Evolutionary conservation across 1,140 invertebrate genomes (phyloP).

Genomic region (Berghia stephanieae): DNA sequence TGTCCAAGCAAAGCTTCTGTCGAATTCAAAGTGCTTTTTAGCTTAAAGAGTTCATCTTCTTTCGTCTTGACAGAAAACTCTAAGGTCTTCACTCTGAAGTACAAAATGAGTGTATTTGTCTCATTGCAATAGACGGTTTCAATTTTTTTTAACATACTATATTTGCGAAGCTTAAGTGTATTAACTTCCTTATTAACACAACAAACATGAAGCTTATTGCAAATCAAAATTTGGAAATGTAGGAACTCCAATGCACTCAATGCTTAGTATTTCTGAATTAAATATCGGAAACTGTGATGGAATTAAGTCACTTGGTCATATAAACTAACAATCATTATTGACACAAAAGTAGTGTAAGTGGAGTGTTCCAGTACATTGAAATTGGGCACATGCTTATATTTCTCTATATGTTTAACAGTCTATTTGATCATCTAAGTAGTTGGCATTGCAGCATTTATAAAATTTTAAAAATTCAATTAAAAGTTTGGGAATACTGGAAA

Average conservation of each 20-base stretch:
- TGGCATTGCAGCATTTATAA: too few relatives aligned
- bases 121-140: background rate
- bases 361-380: too few relatives aligned
- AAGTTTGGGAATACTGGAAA: too few relatives aligned
- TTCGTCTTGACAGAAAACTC: slow-evolving; percentile 13
- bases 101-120: background rate
- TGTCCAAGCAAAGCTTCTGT: background rate
- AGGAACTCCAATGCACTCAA: slow-evolving; percentile 5
- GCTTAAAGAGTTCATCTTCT: slow-evolving; percentile 3
- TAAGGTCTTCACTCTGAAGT: slow-evolving; percentile 5
- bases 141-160: background rate
- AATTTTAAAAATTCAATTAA: too few relatives aligned
- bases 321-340: too few relatives aligned
- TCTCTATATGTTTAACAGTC: too few relatives aligned
- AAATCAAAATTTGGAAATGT: background rate
- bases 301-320: too few relatives aligned
- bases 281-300: too few relatives aligned
- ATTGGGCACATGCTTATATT: too few relatives aligned
- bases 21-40: background rate
- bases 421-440: too few relatives aligned
- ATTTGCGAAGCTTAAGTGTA: background rate
- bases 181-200: background rate
- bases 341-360: too few relatives aligned
- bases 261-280: slow-evolving; percentile 11
- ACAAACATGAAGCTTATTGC: background rate